Evolutionary conservation across 2,113 vertebrate species (phyloP).

Genomic region (Origma solitaria): DNA sequence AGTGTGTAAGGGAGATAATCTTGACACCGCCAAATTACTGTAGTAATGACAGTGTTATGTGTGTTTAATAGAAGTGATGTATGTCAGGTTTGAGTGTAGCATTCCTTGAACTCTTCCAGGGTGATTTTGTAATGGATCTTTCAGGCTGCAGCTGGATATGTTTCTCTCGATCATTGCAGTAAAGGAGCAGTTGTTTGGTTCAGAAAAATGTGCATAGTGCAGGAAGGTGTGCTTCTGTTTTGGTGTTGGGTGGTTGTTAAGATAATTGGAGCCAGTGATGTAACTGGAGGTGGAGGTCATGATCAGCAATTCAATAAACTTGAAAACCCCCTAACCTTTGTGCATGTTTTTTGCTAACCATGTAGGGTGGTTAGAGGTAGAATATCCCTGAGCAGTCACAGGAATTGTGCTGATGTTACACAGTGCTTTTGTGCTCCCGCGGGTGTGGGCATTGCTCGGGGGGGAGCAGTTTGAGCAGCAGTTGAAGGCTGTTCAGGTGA

Average conservation of each 20-base stretch:
- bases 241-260: neutral
- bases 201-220: neutral
- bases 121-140: neutral
- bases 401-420: neutral
- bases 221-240: neutral
- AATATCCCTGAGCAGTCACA: neutral
- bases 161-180: neutral
- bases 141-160: neutral
- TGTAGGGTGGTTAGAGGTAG: neutral
- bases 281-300: neutral
- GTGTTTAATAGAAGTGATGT: neutral
- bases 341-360: fast-evolving
- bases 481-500: neutral
- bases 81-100: neutral
- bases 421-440: neutral
- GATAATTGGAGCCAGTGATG: neutral
- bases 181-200: neutral
- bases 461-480: neutral
- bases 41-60: fast-evolving
- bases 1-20: neutral
- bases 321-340: neutral
- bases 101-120: neutral
- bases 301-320: fast-evolving
- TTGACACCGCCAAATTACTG: neutral
- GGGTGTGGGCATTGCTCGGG: neutral